These are phyloP conservation scores for Ichneumoninae sp. DNA, from an alignment of 2,888 invertebrate genomes.

Conservation along the genomic window DNA sequence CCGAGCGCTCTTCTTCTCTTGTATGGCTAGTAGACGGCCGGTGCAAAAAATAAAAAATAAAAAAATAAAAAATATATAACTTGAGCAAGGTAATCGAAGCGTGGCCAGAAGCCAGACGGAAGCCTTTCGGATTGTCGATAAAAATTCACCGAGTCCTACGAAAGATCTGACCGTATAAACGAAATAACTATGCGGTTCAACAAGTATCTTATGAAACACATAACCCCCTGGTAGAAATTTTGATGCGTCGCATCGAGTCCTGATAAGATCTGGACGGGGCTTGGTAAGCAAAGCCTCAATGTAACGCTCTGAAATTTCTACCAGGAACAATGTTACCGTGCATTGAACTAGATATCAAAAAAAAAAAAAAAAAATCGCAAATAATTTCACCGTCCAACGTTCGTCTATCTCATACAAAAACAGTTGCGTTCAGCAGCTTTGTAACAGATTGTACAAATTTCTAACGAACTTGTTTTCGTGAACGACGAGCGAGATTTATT, in stretches of 20 bases:
- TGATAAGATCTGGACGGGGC: not conserved
- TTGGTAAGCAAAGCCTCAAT: not conserved
- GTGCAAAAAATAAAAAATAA: slow-evolving; percentile 4
- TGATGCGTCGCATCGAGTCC: not conserved
- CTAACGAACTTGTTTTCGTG: slow-evolving; percentile 37
- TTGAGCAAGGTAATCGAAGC: slow-evolving; percentile 59
- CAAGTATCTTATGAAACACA: slow-evolving; percentile 45
- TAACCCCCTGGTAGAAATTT: not conserved
- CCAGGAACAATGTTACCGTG: slow-evolving; percentile 1
- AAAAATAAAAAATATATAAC: slow-evolving; percentile 12
- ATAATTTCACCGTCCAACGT: not conserved
- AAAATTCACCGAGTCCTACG: slow-evolving; percentile 31
- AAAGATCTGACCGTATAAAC: slow-evolving; percentile 55
- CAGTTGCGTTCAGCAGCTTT: not conserved
- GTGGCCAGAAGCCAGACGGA: slow-evolving; percentile 38
- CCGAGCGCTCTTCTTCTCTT: slow-evolving; percentile 40
- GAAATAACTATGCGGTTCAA: slow-evolving; percentile 58
- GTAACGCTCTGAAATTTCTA: not conserved
- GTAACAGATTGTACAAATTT: slow-evolving; percentile 7
- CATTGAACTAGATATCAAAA: not conserved
- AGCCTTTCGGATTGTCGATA: slow-evolving; percentile 48
- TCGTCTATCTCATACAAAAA: not conserved
- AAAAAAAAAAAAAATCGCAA: not conserved
- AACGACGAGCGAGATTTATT: slow-evolving; percentile 45
- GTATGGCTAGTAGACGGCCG: slow-evolving; percentile 21